Base-by-base conservation (phyloP, 2,113 vertebrate species). In the Lampris incognitus region DNA sequence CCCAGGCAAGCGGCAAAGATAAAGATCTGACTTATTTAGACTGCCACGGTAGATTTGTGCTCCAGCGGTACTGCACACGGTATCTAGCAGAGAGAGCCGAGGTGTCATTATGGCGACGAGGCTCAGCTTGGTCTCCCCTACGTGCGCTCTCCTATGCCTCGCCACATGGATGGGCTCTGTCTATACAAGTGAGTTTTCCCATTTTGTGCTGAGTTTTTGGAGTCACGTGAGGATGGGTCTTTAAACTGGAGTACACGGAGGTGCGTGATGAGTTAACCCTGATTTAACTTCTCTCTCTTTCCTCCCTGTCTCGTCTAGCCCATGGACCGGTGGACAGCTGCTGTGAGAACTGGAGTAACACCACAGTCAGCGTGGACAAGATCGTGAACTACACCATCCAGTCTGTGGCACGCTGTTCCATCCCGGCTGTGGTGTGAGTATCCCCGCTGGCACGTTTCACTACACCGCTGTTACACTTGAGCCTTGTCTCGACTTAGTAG, bases 391-490 rank as follows among this genome's bases (percentile, higher is more conserved):
- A 94, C 74, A 78, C 5, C 6, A 13, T 56, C 41, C 91, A 93
- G 74, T 0, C 9, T 4, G 64, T 66, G 51, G 66, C 4, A 9
- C 0, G 2, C 11, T 94, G 93, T 74, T 1, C 1, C 37, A 48
- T 90, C 60, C 7, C 0, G 5, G 89, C 85, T 5, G 1, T 92
- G 39, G 0, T 11, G 93, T 94, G 87, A 89, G 93, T 93, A 0
- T 1, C 55, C 9, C 13, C 1, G 10, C 8, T 24, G 24, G 24
- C 4, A 6, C 24, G 36, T 76, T 5, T 54, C 24, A 63, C 0
- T 56, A 3, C 44, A 41, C 24, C 24, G 24, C 24, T 24, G 24
- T 24, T 1, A 44, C 40, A 51, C 5, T 51, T 10, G 2, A 51
- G 50, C 2, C 4, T 2, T 51, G 10, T 9, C 8, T 11, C 50